Conservation (phyloP, 2,113 vertebrate genomes). For the Scalopus aquaticus region DNA sequence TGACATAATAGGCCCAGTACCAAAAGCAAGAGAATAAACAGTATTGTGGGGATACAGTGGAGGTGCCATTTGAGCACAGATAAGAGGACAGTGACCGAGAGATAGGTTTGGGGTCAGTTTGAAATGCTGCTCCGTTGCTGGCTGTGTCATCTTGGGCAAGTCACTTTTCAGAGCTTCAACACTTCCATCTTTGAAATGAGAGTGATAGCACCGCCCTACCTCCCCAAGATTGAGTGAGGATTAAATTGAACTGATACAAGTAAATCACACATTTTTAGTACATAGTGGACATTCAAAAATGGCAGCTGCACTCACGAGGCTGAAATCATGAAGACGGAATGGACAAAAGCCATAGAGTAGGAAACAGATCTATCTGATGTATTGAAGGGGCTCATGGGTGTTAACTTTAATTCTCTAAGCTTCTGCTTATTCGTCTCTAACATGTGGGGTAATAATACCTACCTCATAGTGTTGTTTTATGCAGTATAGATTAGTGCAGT, state of each 20-base stretch:
- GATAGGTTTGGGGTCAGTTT: background rate
- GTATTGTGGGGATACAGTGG: background rate
- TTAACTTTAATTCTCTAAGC: background rate
- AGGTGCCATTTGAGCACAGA: background rate
- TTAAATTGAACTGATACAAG: background rate
- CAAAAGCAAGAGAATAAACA: background rate
- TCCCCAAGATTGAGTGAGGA: background rate
- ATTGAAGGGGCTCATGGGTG: background rate
- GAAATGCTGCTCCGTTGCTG: background rate
- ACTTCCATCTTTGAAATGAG: background rate
- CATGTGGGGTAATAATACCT: background rate
- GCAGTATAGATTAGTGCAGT: background rate
- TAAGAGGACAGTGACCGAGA: background rate
- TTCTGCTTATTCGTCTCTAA: background rate
- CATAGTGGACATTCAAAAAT: background rate
- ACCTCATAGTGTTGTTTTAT: background rate
- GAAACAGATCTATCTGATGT: background rate
- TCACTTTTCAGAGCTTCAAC: background rate
- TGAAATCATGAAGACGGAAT: background rate
- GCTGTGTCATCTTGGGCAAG: background rate
- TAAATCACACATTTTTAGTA: background rate
- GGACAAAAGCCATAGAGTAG: background rate
- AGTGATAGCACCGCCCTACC: background rate
- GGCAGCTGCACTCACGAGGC: background rate
- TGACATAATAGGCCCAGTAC: background rate